A percentile compares a stretch with the other conserved stretches of the same genome.
Evolutionary conservation across 2,888 invertebrate genomes (phyloP).

Genomic region (Argyresthia albistria): DNA sequence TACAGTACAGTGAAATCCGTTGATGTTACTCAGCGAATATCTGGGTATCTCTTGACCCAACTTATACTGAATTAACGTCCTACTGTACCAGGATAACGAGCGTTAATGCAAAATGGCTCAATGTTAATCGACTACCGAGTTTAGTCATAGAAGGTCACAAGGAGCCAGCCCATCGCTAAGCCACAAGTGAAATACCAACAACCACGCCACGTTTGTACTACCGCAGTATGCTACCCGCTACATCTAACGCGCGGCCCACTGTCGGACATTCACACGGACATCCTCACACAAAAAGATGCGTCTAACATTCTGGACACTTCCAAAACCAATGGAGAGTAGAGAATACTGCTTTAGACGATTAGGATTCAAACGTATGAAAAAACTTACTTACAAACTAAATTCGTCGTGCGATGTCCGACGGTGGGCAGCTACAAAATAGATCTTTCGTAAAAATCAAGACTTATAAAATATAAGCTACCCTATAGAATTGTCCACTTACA

Average conservation of each 20-base stretch:
- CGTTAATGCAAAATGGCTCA: too few species aligned
- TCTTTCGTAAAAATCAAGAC: constrained; percentile 23
- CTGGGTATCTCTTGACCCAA: too few species aligned
- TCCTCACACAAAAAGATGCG: constrained; percentile 30
- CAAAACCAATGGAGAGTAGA: constrained; percentile 23
- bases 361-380: neutral
- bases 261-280: constrained; percentile 27
- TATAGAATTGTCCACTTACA: constrained; percentile 16
- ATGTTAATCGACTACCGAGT: too few species aligned
- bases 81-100: too few species aligned
- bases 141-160: too few species aligned
- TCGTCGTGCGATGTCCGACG: constrained; percentile 33
- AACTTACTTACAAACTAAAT: constrained; percentile 36
- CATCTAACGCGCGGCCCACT: constrained; percentile 28
- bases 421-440: constrained; percentile 20
- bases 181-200: constrained; percentile 19
- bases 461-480: constrained; percentile 2
- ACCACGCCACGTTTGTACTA: constrained; percentile 62
- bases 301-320: constrained; percentile 30
- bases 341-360: constrained; percentile 2
- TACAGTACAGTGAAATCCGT: too few species aligned
- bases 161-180: too few species aligned
- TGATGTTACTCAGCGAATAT: too few species aligned
- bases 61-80: too few species aligned
- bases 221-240: constrained; percentile 60